These are phyloP conservation scores for Neofelis nebulosa DNA, from an alignment of 2,113 vertebrate genomes.

Conservation along the genomic window DNA sequence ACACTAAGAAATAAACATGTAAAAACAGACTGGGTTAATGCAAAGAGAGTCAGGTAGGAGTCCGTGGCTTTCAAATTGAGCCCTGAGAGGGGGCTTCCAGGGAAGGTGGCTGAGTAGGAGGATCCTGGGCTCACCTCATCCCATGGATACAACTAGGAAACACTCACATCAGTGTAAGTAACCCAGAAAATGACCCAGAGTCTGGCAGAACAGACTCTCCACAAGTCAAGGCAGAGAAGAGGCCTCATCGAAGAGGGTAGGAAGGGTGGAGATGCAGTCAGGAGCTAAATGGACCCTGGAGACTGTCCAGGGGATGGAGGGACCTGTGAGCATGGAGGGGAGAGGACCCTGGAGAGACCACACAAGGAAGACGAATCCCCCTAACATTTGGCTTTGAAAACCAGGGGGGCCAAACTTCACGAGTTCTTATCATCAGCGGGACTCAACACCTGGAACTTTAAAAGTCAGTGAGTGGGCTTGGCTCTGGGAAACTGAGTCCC, in stretches of 20 bases:
- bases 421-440: neutral
- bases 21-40: neutral
- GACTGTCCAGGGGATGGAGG: neutral
- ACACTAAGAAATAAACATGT: neutral
- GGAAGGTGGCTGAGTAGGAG: neutral
- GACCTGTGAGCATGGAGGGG: neutral
- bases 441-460: neutral
- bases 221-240: neutral
- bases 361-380: neutral
- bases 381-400: neutral
- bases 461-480: neutral
- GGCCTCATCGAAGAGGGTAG: neutral
- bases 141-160: neutral
- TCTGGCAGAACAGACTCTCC: neutral
- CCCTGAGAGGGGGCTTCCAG: neutral
- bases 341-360: neutral
- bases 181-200: neutral
- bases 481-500: neutral
- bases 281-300: neutral
- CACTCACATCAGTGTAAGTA: neutral
- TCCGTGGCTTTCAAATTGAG: neutral
- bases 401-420: neutral
- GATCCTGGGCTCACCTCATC: neutral
- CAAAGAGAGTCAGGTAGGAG: neutral
- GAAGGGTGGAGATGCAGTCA: neutral